Evolutionary conservation across 2,888 invertebrate genomes (phyloP).

Genomic region (Herminia tarsipennalis): DNA sequence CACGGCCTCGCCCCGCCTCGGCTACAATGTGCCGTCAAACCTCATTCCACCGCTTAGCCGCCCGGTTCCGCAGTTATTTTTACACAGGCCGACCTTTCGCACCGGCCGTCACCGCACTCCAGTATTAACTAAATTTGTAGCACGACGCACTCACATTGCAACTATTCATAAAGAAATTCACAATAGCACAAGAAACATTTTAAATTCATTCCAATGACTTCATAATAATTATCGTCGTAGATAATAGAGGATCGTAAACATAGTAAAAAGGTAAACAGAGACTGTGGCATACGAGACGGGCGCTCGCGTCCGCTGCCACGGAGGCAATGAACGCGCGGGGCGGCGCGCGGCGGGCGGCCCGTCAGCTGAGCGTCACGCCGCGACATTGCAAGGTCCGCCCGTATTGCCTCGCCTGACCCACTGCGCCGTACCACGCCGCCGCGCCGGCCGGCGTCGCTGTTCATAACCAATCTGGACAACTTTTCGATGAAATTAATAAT

Average conservation of each 20-base stretch:
- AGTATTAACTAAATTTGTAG: constrained; percentile 65
- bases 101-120: constrained; percentile 83
- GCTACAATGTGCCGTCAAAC: constrained; percentile 85
- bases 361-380: constrained; percentile 86
- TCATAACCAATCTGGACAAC: constrained; percentile 17
- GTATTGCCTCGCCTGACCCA: constrained; percentile 80
- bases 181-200: constrained; percentile 36
- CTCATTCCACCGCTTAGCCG: constrained; percentile 84
- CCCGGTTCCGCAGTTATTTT: constrained; percentile 85
- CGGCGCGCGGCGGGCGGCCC: constrained; percentile 68
- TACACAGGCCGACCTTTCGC: constrained; percentile 85
- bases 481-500: constrained; percentile 11
- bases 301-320: constrained; percentile 86
- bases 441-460: constrained; percentile 42
- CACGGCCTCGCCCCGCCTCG: constrained; percentile 83
- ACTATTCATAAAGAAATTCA: constrained; percentile 47
- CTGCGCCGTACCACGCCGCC: constrained; percentile 58
- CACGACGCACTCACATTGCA: constrained; percentile 75
- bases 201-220: constrained; percentile 21
- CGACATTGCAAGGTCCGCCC: constrained; percentile 87
- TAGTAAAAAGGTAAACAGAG: constrained; percentile 35
- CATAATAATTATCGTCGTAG: constrained; percentile 36
- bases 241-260: constrained; percentile 44
- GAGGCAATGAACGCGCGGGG: constrained; percentile 89
- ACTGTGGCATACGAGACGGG: constrained; percentile 65